Base-by-base conservation (phyloP, 2,888 invertebrate genomes). In the Dyspetes luteomarginatus region DNA sequence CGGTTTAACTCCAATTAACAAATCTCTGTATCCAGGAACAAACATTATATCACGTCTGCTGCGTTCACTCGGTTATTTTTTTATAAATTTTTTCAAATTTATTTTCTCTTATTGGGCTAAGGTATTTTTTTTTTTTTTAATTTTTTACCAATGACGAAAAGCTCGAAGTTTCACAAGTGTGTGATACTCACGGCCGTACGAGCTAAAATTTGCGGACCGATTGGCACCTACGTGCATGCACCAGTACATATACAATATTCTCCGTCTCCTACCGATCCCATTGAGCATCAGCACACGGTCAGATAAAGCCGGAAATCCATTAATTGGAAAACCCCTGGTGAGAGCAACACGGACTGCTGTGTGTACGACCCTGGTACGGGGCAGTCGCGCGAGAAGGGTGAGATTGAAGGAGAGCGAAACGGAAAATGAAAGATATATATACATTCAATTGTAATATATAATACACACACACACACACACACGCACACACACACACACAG, bases 311-410 rank as follows among this genome's bases (percentile, higher is more conserved):
- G 88, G 84, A 89, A 90, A 90, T 89, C 88, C 89, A 89, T 90
- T 90, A 90, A 90, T 90, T 89, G 90, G 89, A 88, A 89, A 90
- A 89, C 86, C 87, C 22, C 86, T 89, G 85, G 89, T 81, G 83
- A 76, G 83, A 73, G 83, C 80, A 82, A 83, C 73, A 68, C 73
- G 60, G 58, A 43, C 65, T 64, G n/a, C 19, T 58, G 71, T 58
- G 67, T 52, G 30, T 30, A n/a, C 60, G 48, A 48, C 2, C 17
- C 48, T n/a, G 4, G 36, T 36, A 36, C 28, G 24, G 22, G 30
- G 15, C 26, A n/a, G 12, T 9, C 17, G 58, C 60, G 50, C 36
- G 4, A n/a, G 48, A 9, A 28, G 64, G 43, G 12, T n/a, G 4
- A 26, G 15, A 45, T 22, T 30, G 24, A 24, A 55, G 17, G 24